Conservation (phyloP, 2,797 vertebrate species). For the Eptatretus atami region DNA sequence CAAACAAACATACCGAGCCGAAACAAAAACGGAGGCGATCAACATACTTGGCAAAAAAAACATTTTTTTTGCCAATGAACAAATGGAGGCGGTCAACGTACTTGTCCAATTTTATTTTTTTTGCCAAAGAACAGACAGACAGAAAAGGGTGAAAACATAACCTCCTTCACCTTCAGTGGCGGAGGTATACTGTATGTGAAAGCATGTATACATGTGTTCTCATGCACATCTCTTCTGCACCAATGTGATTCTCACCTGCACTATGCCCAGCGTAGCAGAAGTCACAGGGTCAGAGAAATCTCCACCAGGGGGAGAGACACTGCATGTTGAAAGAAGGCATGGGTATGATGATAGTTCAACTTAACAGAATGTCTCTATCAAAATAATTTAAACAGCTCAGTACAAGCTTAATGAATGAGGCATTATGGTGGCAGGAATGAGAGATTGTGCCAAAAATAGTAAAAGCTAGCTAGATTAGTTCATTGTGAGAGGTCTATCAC, state of each 20-base stretch:
- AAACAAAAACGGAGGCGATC: too few relatives aligned
- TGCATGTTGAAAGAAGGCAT: constrained; percentile 13
- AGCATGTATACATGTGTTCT: neutral
- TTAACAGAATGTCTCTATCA: neutral
- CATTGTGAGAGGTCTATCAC: neutral
- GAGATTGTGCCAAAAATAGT: neutral
- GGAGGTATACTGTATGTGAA: too few relatives aligned
- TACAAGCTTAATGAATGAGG: neutral
- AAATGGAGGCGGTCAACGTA: too few relatives aligned
- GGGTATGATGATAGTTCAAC: neutral
- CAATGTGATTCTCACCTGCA: constrained; percentile 27
- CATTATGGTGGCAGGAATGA: neutral
- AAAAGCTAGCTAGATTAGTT: neutral
- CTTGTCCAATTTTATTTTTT: too few relatives aligned
- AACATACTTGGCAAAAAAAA: too few relatives aligned
- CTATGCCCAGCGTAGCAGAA: constrained; percentile 80
- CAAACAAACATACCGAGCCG: too few relatives aligned
- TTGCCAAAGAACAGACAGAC: too few relatives aligned
- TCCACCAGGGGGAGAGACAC: constrained; percentile 89
- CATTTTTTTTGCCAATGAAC: too few relatives aligned
- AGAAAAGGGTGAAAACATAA: too few relatives aligned
- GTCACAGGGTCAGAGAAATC: constrained; percentile 97
- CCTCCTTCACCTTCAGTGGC: too few relatives aligned
- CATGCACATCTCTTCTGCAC: neutral
- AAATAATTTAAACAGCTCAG: neutral